Evolutionary conservation across 1,140 invertebrate genomes (phyloP), one percentile per base, ranked within the genome.

Genomic region (Drosophila cardini): DNA sequence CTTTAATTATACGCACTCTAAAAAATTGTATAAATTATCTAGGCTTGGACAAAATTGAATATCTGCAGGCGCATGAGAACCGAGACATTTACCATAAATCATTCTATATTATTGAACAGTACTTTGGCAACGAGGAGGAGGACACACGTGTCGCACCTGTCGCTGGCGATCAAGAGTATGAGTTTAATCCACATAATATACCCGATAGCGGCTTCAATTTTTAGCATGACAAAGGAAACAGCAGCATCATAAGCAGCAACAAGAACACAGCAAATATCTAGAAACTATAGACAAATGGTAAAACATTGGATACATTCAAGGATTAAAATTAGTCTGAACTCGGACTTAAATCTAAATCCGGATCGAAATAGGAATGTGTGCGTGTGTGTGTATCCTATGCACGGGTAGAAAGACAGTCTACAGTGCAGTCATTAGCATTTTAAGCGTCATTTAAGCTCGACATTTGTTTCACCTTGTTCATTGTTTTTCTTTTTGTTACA

Each of bases 31-130:
- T 38, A 13, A 42, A 46, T 82, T 30, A 46, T 83, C 65, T 80
- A 98, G 98, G 98, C 83, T 93, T 99, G 83, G 98, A 99, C 86
- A 99, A 99, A 93, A 99, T 99, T 70, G 98, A 99, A 93, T 98
- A 97, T 92, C 93, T 99, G 5, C 98, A 99, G 93, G 97, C 97
- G 10, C 98, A 99, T 92, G 97, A 98, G 92, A 99, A 99, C 90
- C 95, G 97, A 90, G 97, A 99, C 55, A 98, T 99, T 65, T 99
- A 99, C 93, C 96, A 98, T 92, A 98, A 98, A 92, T 97, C 98
- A 13, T 98, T 98, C 91, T 96, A 98, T 90, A 97, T 99, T 69
- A 99, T 99, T 80, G 98, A 99, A 92, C 96, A 96, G 92, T 99
- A 97, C 93, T 99, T 99, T 92, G 95, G 96, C 8, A 95, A 95